phyloP scores from a whole-genome alignment of 2,797 vertebrate species.

The Acipenser oxyrinchus region DNA sequence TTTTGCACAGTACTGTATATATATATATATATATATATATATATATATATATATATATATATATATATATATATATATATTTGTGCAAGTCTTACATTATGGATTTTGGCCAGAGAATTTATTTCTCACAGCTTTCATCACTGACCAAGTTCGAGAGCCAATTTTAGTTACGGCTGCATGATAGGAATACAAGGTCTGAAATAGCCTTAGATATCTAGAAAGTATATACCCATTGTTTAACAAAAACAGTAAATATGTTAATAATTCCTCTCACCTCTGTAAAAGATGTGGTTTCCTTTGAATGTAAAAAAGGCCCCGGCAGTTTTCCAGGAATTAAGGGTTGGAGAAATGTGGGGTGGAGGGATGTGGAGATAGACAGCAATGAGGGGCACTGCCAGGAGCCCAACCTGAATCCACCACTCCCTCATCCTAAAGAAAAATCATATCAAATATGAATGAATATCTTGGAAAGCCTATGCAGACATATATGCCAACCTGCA shows the following conservation, averaged over 20 bases:
- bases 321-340: conserved; percentile 73
- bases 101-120: too few relatives aligned
- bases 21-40: too few relatives aligned
- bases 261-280: conserved; percentile 61
- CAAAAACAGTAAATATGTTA: neutral
- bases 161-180: neutral
- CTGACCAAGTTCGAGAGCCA: too few relatives aligned
- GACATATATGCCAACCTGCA: neutral
- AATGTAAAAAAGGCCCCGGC: conserved; percentile 71
- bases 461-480: neutral
- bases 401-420: conserved; percentile 83
- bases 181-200: neutral
- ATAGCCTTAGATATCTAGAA: too few relatives aligned
- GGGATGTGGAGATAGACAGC: conserved; percentile 88
- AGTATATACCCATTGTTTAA: neutral
- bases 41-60: too few relatives aligned
- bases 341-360: conserved; percentile 72
- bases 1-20: too few relatives aligned
- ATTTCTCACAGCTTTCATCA: neutral
- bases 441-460: neutral
- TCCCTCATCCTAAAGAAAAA: conserved; percentile 70
- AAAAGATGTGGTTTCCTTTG: conserved; percentile 74
- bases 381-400: conserved; percentile 75
- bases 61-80: too few relatives aligned
- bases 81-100: too few relatives aligned